phyloP scores from a whole-genome alignment of 1,140 invertebrate species.

The Eciton burchellii region DNA sequence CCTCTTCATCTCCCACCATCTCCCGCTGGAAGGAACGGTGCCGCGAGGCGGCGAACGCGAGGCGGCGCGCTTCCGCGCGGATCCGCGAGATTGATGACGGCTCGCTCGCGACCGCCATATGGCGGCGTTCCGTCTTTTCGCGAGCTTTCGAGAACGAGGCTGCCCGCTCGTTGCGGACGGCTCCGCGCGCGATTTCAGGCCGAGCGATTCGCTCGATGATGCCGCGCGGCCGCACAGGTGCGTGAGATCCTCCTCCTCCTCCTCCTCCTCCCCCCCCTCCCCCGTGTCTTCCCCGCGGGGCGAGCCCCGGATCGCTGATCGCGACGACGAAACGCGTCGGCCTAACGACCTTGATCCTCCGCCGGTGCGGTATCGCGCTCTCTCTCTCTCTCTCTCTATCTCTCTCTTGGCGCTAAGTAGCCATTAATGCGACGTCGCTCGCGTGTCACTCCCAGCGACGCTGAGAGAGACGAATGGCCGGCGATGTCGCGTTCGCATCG shows the following conservation, averaged over 20 bases:
- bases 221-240: conserved; percentile 44
- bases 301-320: too few relatives aligned
- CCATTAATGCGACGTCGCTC: conserved; percentile 16
- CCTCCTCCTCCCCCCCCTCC: too few relatives aligned
- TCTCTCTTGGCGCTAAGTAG: conserved; percentile 41
- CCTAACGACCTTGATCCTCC: conserved; percentile 42
- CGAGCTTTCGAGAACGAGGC: too few relatives aligned
- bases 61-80: not conserved
- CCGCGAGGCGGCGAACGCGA: too few relatives aligned
- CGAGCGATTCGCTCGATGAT: too few relatives aligned
- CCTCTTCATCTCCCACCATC: not conserved
- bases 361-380: too few relatives aligned
- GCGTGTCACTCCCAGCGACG: conserved; percentile 39
- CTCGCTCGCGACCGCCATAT: conserved; percentile 49
- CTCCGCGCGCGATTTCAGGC: conserved; percentile 40
- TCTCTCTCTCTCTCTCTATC: too few relatives aligned
- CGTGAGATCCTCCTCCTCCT: too few relatives aligned
- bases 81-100: conserved; percentile 10
- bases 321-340: conserved; percentile 35
- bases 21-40: not conserved
- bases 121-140: conserved; percentile 42
- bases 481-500: conserved; percentile 20
- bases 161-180: too few relatives aligned
- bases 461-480: conserved; percentile 57
- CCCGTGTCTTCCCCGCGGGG: too few relatives aligned